These are phyloP conservation scores for Ephydatia muelleri DNA, from an alignment of 37 sponge, comb jelly and placozoan genomes.

Conservation along the genomic window DNA sequence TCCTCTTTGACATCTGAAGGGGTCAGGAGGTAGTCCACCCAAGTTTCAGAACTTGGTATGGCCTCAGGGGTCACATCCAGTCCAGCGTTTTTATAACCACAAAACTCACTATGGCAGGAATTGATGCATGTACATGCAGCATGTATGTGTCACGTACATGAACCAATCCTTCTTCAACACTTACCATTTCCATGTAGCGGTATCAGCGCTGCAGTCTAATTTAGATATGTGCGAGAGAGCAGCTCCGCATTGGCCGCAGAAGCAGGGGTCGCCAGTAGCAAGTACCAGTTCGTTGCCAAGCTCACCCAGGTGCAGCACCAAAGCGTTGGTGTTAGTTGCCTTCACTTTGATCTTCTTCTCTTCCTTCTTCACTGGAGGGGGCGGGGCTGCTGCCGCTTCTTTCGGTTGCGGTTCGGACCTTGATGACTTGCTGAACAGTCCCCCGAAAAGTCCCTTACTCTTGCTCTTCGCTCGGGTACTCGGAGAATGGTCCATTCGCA, in stretches of 20 bases:
- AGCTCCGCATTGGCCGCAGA: conserved; percentile 67
- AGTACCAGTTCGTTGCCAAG: conserved; percentile 48
- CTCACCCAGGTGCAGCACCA: conserved; percentile 71
- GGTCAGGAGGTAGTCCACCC: conserved; percentile 79
- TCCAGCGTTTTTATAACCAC: conserved; percentile 69
- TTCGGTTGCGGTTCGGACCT: not conserved
- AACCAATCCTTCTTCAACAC: not conserved
- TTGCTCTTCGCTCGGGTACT: too few relatives aligned
- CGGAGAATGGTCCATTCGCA: too few relatives aligned
- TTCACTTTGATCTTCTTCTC: conserved; percentile 75
- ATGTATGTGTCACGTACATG: not conserved
- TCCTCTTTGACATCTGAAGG: conserved; percentile 53
- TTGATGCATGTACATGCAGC: not conserved
- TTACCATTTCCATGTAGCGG: conserved; percentile 81
- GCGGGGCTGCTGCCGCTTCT: not conserved
- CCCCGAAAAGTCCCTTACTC: conserved; percentile 31
- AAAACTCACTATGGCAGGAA: conserved; percentile 79
- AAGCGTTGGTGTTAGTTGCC: conserved; percentile 64
- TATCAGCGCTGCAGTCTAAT: conserved; percentile 29
- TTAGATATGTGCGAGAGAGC: conserved; percentile 73
- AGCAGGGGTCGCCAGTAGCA: conserved; percentile 40
- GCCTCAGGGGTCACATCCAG: conserved; percentile 48
- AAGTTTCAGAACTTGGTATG: conserved; percentile 13
- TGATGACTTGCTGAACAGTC: conserved; percentile 35
- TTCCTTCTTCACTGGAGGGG: conserved; percentile 21